Evolutionary conservation across 2,797 vertebrate species (phyloP).

Genomic region (Pantherophis vulpinus): DNA sequence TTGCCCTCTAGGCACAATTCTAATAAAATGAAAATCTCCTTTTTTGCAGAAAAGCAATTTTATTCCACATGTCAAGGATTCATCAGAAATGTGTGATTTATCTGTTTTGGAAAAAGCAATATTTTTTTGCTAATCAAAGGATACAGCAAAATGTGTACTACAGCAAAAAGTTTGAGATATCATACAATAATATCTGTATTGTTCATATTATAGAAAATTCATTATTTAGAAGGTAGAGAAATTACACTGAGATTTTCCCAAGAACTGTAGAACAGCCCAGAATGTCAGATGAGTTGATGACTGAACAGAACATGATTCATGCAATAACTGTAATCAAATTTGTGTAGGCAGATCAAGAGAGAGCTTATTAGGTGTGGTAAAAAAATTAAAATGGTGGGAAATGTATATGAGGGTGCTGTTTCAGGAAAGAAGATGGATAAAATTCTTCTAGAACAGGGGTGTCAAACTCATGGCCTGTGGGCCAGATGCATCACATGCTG

Average conservation of each 20-base stretch:
- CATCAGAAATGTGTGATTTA: background rate
- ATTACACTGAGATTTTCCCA: background rate
- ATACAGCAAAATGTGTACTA: background rate
- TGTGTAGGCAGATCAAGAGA: constrained; percentile 2
- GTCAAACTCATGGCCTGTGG: too few relatives aligned
- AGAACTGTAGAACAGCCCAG: background rate
- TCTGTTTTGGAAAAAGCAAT: background rate
- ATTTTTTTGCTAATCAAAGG: background rate
- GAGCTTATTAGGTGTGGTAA: background rate
- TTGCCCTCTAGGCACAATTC: background rate
- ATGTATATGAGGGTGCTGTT: background rate
- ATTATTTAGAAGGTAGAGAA: background rate
- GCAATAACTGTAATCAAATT: background rate
- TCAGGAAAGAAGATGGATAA: background rate
- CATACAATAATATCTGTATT: background rate
- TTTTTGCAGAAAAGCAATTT: background rate
- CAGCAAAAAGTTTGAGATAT: background rate
- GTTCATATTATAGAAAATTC: background rate
- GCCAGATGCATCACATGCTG: too few relatives aligned
- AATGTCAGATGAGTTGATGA: background rate
- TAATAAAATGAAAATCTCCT: background rate
- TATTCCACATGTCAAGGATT: background rate
- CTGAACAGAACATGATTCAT: background rate
- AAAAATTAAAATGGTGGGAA: background rate
- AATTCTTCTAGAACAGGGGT: background rate